Evolutionary conservation across 1,140 invertebrate species (phyloP).

Genomic region (Berghia stephanieae): DNA sequence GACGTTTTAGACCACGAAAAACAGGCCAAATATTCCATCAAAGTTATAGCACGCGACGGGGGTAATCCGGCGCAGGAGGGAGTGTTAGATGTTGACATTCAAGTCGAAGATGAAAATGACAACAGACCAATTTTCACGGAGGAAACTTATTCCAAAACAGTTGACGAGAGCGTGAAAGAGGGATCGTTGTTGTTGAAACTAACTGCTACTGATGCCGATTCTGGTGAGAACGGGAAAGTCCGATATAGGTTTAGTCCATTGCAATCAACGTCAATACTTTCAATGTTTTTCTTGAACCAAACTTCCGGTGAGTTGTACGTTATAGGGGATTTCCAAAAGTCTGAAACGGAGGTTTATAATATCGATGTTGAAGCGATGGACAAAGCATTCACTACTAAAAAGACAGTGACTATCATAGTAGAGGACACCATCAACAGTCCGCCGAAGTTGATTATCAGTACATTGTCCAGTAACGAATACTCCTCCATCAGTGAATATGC

Average conservation of each 20-base stretch:
- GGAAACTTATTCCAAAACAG: slow-evolving; percentile 84
- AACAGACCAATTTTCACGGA: slow-evolving; percentile 54
- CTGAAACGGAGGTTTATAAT: slow-evolving; percentile 40
- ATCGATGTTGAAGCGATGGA: slow-evolving; percentile 49
- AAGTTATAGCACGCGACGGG: slow-evolving; percentile 50
- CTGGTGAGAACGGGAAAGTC: slow-evolving; percentile 95
- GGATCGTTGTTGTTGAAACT: slow-evolving; percentile 87
- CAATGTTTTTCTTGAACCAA: slow-evolving; percentile 47
- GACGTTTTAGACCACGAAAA: slow-evolving; percentile 52
- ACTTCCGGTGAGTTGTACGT: slow-evolving; percentile 48
- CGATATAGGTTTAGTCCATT: slow-evolving; percentile 79
- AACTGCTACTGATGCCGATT: slow-evolving; percentile 91
- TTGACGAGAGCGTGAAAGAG: slow-evolving; percentile 72
- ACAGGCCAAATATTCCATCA: slow-evolving; percentile 43
- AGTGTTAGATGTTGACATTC: slow-evolving; percentile 40
- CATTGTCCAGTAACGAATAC: slow-evolving; percentile 38
- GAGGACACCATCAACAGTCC: slow-evolving; percentile 60
- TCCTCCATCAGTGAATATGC: slow-evolving; percentile 49
- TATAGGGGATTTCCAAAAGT: slow-evolving; percentile 43
- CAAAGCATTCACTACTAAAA: slow-evolving; percentile 47
- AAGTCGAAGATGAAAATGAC: slow-evolving; percentile 71
- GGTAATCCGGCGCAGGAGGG: slow-evolving; percentile 68
- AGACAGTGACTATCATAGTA: slow-evolving; percentile 55
- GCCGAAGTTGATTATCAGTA: slow-evolving; percentile 55
- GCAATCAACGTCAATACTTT: slow-evolving; percentile 63